Percentiles rank a stretch among this genome's conserved stretches.
Evolutionary conservation across 2,797 vertebrate species (phyloP).

Genomic region (Cercopithecus diana): DNA sequence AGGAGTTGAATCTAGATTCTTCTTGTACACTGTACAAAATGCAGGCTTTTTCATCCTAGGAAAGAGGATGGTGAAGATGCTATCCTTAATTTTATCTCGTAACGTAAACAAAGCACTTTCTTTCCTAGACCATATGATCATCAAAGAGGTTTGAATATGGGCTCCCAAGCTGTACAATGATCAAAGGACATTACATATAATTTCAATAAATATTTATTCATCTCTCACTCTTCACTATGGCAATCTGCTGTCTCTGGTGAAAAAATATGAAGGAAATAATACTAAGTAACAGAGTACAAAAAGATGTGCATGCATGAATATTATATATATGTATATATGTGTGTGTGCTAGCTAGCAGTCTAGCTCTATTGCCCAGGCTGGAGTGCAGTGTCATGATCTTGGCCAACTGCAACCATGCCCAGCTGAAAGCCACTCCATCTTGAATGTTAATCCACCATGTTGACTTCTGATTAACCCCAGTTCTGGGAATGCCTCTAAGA

Average conservation of each 20-base stretch:
- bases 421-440: no score
- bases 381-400: no score
- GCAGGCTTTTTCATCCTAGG: neutral
- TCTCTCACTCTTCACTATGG: neutral
- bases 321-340: no score
- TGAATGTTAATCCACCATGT: no score
- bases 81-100: neutral
- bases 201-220: neutral
- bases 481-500: no score
- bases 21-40: neutral
- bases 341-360: no score
- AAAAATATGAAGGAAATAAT: neutral
- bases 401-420: no score
- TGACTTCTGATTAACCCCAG: no score
- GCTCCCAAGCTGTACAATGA: neutral
- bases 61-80: neutral
- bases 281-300: neutral
- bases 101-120: neutral
- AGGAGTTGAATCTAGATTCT: neutral
- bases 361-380: no score
- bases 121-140: neutral
- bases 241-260: neutral
- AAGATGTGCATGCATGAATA: neutral
- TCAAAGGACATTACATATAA: neutral
- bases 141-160: neutral